phyloP scores from a whole-genome alignment of 2,797 vertebrate species.

The Pseudocheirus occidentalis region DNA sequence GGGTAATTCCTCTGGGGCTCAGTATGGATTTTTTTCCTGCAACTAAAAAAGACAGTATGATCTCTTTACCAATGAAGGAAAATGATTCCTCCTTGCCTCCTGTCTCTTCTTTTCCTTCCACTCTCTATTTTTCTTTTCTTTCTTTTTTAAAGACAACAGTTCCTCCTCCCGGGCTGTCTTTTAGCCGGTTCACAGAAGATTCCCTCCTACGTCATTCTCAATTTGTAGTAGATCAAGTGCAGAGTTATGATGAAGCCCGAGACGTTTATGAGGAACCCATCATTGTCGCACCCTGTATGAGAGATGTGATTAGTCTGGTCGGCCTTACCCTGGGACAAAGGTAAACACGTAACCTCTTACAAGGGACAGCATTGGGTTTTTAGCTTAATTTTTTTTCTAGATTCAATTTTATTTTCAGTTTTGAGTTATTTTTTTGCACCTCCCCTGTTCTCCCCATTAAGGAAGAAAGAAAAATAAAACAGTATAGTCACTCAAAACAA shows the following conservation, averaged over 20 bases:
- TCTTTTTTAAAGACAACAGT: constrained; percentile 90
- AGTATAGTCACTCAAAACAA: not conserved
- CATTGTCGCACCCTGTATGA: constrained; percentile 97
- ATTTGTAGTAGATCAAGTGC: constrained; percentile 98
- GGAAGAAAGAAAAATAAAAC: not conserved
- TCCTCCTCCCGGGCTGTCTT: constrained; percentile 93
- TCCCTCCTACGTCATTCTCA: constrained; percentile 96
- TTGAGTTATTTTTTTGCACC: not conserved
- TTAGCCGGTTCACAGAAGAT: constrained; percentile 98
- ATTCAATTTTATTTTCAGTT: not conserved
- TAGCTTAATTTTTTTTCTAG: not conserved
- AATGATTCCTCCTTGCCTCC: not conserved
- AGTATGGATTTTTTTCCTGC: not conserved
- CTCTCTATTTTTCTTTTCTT: not conserved
- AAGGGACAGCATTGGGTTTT: not conserved
- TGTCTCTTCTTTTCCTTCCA: not conserved
- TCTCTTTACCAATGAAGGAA: not conserved
- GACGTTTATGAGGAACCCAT: constrained; percentile 95
- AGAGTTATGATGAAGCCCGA: constrained; percentile 96
- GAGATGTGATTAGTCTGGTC: constrained; percentile 95
- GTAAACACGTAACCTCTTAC: constrained; percentile 74
- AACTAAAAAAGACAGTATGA: not conserved
- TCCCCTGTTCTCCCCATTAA: not conserved
- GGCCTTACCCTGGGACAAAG: constrained; percentile 97
- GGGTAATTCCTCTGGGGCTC: not conserved